Conservation (phyloP, 1,140 invertebrate species). For the Solenopsis fugax region DNA sequence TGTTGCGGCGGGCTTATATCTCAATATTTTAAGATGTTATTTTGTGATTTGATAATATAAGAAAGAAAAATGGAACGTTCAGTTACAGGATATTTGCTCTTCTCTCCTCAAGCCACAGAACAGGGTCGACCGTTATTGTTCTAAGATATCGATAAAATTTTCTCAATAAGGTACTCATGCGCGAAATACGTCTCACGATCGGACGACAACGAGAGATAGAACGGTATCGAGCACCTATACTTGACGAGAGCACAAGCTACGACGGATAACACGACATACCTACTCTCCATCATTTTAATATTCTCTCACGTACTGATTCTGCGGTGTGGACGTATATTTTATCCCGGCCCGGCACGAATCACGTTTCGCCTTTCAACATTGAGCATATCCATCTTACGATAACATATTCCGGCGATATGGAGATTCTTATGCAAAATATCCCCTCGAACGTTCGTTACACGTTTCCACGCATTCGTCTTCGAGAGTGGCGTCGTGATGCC, state of each 20-base stretch:
- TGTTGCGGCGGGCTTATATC: not conserved
- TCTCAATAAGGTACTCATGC: slow-evolving; percentile 21
- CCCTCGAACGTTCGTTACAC: slow-evolving; percentile 73
- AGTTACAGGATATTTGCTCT: not conserved
- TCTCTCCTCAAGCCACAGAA: not conserved
- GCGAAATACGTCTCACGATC: slow-evolving; percentile 24
- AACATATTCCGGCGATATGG: slow-evolving; percentile 65
- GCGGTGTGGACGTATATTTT: slow-evolving; percentile 27
- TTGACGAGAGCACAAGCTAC: not conserved
- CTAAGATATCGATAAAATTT: slow-evolving; percentile 54
- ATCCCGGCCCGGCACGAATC: slow-evolving; percentile 34
- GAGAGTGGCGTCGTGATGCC: slow-evolving; percentile 15
- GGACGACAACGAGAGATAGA: slow-evolving; percentile 10
- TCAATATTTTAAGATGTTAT: slow-evolving; percentile 27
- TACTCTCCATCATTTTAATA: slow-evolving; percentile 37
- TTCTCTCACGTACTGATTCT: slow-evolving; percentile 41
- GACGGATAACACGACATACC: not conserved
- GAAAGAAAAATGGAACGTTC: slow-evolving; percentile 23
- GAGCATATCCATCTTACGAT: slow-evolving; percentile 60
- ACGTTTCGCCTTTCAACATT: slow-evolving; percentile 56
- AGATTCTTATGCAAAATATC: slow-evolving; percentile 70
- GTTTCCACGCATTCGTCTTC: slow-evolving; percentile 63
- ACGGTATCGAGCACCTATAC: slow-evolving; percentile 8
- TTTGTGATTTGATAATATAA: not conserved
- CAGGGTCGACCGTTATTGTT: slow-evolving; percentile 14